Base-by-base conservation (phyloP, 2,113 vertebrate species). In the Ibidorhyncha struthersii region DNA sequence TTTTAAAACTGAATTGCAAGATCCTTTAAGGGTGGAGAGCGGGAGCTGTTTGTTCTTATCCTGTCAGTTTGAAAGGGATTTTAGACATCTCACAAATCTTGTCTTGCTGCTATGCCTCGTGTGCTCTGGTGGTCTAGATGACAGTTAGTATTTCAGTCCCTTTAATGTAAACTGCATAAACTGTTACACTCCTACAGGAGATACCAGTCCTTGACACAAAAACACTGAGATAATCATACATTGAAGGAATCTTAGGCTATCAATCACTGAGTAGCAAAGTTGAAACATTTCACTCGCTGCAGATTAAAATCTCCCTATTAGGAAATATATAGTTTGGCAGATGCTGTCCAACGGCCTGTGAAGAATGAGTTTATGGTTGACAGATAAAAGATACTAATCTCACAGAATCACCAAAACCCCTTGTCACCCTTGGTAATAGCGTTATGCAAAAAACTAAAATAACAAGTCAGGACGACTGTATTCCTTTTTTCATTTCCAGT, bases 301-400 rank as follows among this genome's bases (percentile, higher is more conserved):
- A 94, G 58, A 94, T 94, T 66, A 85, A 95, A 87, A 93, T 80
- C 45, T 89, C 95, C 50, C 89, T 90, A 62, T 88, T 86, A 82
- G 59, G 93, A 91, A 96, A 90, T 49, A 55, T 0, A 72, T 18
- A 32, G 47, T 70, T 89, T 62, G 70, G 62, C 59, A 82, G 58
- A 81, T 79, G 76, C 74, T 6, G 4, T 90, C 66, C 87, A 90
- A 45, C 47, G 73, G 70, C 36, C 73, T 91, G 45, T 41, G 53
- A 93, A 91, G 23, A 87, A 73, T 20, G 15, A 80, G 25, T 70
- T 95, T n/a, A 61, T 36, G 56, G 47, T 2, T 82, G 83, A 82
- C 73, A 93, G 65, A 70, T 45, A 53, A 62, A 90, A 86, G 77
- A 76, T n/a, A 41, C 47, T 40, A 84, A 78, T 23, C 61, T 76